A percentile compares a stretch with the other conserved stretches of the same genome.
Conservation (phyloP, 2,888 invertebrate genomes). For the Drepana falcataria region DNA sequence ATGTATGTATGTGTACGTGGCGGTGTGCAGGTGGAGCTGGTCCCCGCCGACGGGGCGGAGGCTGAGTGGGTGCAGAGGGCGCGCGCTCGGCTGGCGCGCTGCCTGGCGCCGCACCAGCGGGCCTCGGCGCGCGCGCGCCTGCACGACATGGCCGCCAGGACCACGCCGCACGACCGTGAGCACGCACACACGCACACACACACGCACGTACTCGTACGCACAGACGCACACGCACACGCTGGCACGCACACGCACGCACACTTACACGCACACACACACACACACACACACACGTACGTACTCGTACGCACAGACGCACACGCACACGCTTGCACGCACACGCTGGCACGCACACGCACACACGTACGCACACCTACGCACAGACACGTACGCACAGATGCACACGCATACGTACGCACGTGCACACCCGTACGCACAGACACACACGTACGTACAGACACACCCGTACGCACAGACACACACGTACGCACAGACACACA, state of each 20-base stretch:
- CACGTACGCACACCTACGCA: neutral
- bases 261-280: conserved; percentile 7
- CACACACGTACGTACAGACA: no score
- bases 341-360: conserved; percentile 4
- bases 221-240: neutral
- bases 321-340: no score
- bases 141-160: conserved; percentile 40
- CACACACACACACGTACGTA: neutral
- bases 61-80: conserved; percentile 34
- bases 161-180: conserved; percentile 42
- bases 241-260: no score
- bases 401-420: no score
- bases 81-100: conserved; percentile 35
- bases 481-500: no score
- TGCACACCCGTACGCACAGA: neutral
- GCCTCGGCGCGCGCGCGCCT: conserved; percentile 40
- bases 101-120: conserved; percentile 46
- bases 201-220: neutral
- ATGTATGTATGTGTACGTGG: no score
- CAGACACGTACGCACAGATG: neutral
- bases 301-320: neutral
- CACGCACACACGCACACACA: conserved; percentile 3
- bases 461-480: no score
- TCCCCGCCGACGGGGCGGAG: conserved; percentile 19
- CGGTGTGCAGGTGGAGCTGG: conserved; percentile 60